A percentile compares a stretch with the other conserved stretches of the same genome.
Conservation (phyloP, 2,888 invertebrate species). For the Watsonalla cultraria region DNA sequence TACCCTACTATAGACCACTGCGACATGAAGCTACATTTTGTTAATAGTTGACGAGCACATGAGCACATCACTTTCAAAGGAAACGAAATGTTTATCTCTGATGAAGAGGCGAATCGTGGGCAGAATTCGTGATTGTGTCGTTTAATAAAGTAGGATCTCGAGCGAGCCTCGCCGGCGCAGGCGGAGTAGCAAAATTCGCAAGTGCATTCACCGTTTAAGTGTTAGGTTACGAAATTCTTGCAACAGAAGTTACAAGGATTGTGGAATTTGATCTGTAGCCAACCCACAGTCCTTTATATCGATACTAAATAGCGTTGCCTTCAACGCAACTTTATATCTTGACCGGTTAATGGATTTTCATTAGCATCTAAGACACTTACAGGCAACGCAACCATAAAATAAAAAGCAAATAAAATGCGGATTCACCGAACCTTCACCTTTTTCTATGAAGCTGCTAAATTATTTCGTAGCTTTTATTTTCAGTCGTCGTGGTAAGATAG, state of each 20-base stretch:
- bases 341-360: neutral
- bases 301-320: neutral
- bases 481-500: constrained; percentile 17
- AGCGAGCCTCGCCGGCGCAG: constrained; percentile 38
- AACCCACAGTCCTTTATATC: constrained; percentile 3
- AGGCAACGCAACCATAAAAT: neutral
- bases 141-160: constrained; percentile 55
- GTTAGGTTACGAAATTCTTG: constrained; percentile 51
- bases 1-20: neutral
- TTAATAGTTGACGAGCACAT: constrained; percentile 7
- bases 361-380: neutral
- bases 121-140: constrained; percentile 63
- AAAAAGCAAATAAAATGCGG: no score
- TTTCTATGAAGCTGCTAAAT: neutral
- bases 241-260: constrained; percentile 33
- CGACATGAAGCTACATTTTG: neutral
- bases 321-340: neutral
- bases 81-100: constrained; percentile 47
- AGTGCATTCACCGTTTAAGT: constrained; percentile 55
- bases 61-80: constrained; percentile 28
- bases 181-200: constrained; percentile 43
- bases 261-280: constrained; percentile 25
- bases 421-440: neutral
- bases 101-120: constrained; percentile 58
- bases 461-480: neutral